Conservation (phyloP, 2,113 vertebrate genomes). For the Myrmecophaga tridactyla region DNA sequence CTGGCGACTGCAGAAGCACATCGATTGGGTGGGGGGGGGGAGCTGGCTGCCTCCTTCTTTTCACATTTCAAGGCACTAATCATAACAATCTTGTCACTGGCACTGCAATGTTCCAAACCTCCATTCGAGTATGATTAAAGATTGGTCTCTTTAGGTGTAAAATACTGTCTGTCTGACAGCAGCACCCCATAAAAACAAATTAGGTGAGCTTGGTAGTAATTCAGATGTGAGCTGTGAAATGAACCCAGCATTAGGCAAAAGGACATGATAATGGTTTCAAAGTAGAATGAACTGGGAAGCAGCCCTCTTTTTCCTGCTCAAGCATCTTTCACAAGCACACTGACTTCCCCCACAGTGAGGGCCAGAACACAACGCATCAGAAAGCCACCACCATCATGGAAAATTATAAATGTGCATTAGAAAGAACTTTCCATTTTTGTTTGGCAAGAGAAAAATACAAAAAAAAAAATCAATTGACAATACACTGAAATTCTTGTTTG, state of each 20-base stretch:
- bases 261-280: not conserved
- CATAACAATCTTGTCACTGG: not conserved
- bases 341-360: not conserved
- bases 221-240: not conserved
- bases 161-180: not conserved
- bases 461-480: not conserved
- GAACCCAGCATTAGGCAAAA: not conserved
- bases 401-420: not conserved
- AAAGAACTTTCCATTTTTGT: not conserved
- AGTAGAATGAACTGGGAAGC: not conserved
- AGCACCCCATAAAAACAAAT: conserved; percentile 14
- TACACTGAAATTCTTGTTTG: conserved; percentile 5
- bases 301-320: not conserved
- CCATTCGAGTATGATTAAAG: not conserved
- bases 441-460: conserved; percentile 17
- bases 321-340: not conserved
- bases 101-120: not conserved
- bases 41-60: not conserved
- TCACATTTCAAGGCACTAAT: not conserved
- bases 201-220: not conserved
- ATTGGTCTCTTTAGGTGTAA: not conserved
- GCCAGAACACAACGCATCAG: not conserved
- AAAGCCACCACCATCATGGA: not conserved
- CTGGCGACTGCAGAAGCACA: not conserved
- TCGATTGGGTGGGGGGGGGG: accelerated